Percentiles rank a stretch among this genome's conserved stretches.
These are phyloP conservation scores for Chymomyza costata DNA, from an alignment of 1,140 invertebrate species.

Conservation along the genomic window DNA sequence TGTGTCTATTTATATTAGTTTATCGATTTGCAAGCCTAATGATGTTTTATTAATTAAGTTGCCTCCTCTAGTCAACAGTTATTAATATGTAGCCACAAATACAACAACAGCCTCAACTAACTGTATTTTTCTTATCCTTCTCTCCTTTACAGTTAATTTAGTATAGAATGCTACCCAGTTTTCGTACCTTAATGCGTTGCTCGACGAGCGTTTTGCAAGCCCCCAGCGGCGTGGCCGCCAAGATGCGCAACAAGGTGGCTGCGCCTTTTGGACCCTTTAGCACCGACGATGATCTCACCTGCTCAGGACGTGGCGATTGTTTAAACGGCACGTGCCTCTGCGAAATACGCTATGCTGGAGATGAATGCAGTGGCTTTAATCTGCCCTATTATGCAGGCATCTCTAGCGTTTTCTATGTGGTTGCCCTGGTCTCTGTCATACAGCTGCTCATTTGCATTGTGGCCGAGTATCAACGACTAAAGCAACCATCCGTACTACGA, in stretches of 20 bases:
- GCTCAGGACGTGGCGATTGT: slow-evolving; percentile 89
- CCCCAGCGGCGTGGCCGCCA: slow-evolving; percentile 36
- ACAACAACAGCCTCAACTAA: background rate
- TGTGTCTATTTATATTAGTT: too few species aligned
- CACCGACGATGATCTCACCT: slow-evolving; percentile 60
- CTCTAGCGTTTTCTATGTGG: slow-evolving; percentile 87
- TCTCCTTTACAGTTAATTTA: slow-evolving; percentile 54
- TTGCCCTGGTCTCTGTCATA: slow-evolving; percentile 89
- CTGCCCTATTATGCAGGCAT: slow-evolving; percentile 81
- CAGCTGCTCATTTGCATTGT: slow-evolving; percentile 90
- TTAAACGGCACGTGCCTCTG: slow-evolving; percentile 93
- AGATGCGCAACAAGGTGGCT: slow-evolving; percentile 56
- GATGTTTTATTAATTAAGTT: slow-evolving; percentile 44
- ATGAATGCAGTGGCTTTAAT: slow-evolving; percentile 80
- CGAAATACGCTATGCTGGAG: slow-evolving; percentile 84
- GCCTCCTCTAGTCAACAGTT: background rate
- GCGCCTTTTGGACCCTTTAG: slow-evolving; percentile 50
- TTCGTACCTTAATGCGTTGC: slow-evolving; percentile 74
- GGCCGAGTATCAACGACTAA: slow-evolving; percentile 88
- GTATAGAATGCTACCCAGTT: slow-evolving; percentile 71
- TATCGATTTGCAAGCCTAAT: slow-evolving; percentile 27
- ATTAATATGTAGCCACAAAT: too few species aligned
- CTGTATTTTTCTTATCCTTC: background rate
- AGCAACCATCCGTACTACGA: slow-evolving; percentile 85
- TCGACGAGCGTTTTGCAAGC: slow-evolving; percentile 69